Evolutionary conservation across 2,888 invertebrate species (phyloP).

Genomic region (Leucophenga montana): DNA sequence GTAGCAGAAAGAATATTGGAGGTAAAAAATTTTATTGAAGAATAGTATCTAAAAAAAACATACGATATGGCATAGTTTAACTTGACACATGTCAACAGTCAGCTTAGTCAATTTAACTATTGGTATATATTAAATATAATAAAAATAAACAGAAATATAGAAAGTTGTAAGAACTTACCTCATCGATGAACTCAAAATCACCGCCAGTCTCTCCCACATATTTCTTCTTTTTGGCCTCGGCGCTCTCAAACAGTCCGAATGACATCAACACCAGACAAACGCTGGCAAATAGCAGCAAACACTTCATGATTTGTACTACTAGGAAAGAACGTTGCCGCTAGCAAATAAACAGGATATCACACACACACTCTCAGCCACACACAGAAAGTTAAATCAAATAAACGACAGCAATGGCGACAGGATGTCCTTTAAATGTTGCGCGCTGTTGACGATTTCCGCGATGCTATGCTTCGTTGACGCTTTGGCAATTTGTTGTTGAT

Average conservation of each 20-base stretch:
- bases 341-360: constrained; percentile 32
- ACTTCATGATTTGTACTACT: constrained; percentile 61
- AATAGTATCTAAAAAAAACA: too few species aligned
- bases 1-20: constrained; percentile 41
- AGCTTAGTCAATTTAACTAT: constrained; percentile 44
- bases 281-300: constrained; percentile 69
- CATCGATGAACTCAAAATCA: constrained; percentile 86
- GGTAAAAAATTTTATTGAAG: too few species aligned
- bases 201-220: constrained; percentile 81
- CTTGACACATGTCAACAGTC: constrained; percentile 45
- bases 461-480: constrained; percentile 17
- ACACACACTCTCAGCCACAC: too few species aligned
- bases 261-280: constrained; percentile 72
- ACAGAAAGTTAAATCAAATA: background rate
- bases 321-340: constrained; percentile 26
- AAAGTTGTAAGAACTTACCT: constrained; percentile 76
- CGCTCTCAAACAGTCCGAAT: constrained; percentile 62
- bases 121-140: background rate
- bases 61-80: constrained; percentile 6
- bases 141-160: constrained; percentile 37
- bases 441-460: constrained; percentile 50
- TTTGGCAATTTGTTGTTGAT: background rate
- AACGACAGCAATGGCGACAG: constrained; percentile 33
- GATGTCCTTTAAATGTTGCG: constrained; percentile 44
- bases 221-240: constrained; percentile 78